These are phyloP conservation scores for Pteropus alecto DNA, from an alignment of 2,113 vertebrate genomes.

Conservation along the genomic window DNA sequence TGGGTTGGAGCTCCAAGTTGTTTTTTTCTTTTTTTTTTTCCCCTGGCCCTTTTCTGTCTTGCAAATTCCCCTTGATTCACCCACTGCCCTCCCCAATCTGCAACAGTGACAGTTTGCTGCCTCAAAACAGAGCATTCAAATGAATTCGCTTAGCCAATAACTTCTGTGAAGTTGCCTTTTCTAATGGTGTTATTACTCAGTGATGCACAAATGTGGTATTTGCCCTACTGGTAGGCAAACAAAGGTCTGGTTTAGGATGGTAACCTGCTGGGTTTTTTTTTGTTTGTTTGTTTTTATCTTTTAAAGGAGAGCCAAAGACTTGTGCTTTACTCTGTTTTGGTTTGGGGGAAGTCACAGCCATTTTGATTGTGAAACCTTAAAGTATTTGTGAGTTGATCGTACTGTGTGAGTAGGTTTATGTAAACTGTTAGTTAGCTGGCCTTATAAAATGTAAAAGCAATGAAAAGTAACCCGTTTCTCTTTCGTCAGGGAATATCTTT, in stretches of 20 bases:
- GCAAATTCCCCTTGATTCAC: constrained; percentile 61
- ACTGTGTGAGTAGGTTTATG: constrained; percentile 72
- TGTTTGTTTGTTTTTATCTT: constrained; percentile 85
- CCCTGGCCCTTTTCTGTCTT: constrained; percentile 10
- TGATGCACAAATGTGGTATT: constrained; percentile 90
- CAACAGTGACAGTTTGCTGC: constrained; percentile 88
- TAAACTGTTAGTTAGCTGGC: constrained; percentile 79
- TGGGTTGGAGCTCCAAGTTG: constrained; percentile 33
- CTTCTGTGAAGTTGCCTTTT: constrained; percentile 94
- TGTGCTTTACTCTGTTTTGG: constrained; percentile 83
- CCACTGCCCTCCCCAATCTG: constrained; percentile 80
- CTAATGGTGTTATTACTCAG: constrained; percentile 92
- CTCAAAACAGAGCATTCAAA: constrained; percentile 90
- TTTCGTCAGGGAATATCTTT: constrained; percentile 62
- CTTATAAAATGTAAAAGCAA: constrained; percentile 75
- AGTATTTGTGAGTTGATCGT: constrained; percentile 81
- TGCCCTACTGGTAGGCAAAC: constrained; percentile 90
- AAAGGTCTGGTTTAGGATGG: constrained; percentile 83
- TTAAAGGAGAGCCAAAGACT: constrained; percentile 89
- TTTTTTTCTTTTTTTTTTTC: neutral
- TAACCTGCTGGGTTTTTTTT: constrained; percentile 82
- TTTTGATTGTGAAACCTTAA: constrained; percentile 79
- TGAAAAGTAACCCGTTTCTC: constrained; percentile 73
- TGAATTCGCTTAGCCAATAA: constrained; percentile 91
- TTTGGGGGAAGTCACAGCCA: constrained; percentile 68